Evolutionary conservation across 2,888 invertebrate species (phyloP).

Genomic region (Gibbula magus): DNA sequence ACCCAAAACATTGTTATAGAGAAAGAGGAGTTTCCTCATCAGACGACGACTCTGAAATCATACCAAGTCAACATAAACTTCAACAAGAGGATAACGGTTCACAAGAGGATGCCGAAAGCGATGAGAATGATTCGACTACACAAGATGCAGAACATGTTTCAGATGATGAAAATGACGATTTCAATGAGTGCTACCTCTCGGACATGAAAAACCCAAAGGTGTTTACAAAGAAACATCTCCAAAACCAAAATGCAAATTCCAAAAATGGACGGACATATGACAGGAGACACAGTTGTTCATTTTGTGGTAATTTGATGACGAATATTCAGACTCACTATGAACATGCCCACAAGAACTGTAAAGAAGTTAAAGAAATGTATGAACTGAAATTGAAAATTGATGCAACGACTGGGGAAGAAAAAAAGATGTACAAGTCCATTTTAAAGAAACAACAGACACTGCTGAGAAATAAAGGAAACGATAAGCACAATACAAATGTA

Average conservation of each 20-base stretch:
- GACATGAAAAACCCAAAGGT: neutral
- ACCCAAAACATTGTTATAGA: too few relatives aligned
- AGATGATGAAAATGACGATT: neutral
- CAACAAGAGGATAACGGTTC: neutral
- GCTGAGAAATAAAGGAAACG: too few relatives aligned
- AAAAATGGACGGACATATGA: constrained; percentile 1
- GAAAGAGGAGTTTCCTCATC: neutral
- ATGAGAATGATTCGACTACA: too few relatives aligned
- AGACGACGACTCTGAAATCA: neutral
- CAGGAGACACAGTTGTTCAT: neutral
- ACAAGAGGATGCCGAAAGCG: neutral
- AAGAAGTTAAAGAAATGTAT: neutral
- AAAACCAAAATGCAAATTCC: neutral
- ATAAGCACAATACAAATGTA: constrained; percentile 8
- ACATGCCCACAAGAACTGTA: neutral
- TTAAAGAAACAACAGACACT: neutral
- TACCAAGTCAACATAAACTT: neutral
- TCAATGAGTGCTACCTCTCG: neutral
- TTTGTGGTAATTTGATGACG: neutral
- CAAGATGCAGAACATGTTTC: too few relatives aligned
- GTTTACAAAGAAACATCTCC: neutral
- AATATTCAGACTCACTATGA: constrained; percentile 7
- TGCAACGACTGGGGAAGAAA: neutral
- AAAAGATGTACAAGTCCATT: neutral
- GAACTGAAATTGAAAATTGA: neutral